Percentiles rank a stretch among this genome's conserved stretches.
phyloP scores from a whole-genome alignment of 30 jellyfish, hydroid and myxozoan genomes.

The Aurelia aurita complex sp. Pacific region DNA sequence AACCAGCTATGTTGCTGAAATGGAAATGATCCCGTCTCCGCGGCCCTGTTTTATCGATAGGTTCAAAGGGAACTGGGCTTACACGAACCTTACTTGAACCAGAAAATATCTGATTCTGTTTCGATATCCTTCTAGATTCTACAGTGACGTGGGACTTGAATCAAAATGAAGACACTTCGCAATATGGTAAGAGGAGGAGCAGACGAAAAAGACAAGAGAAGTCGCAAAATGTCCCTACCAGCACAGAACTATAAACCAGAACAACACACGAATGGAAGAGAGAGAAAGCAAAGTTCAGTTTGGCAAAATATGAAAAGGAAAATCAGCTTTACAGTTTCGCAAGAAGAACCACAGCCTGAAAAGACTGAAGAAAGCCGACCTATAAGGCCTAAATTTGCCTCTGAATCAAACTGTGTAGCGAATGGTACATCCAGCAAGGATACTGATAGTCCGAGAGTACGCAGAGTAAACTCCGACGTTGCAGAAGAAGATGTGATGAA shows the following conservation, averaged over 20 bases:
- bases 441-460: slow-evolving; percentile 15
- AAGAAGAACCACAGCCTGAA: slow-evolving; percentile 10
- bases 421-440: not conserved
- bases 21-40: too few species aligned
- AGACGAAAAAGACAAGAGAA: slow-evolving; percentile 31
- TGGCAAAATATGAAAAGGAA: slow-evolving; percentile 56
- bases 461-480: slow-evolving; percentile 61
- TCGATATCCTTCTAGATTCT: too few species aligned
- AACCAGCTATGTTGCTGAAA: too few species aligned
- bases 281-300: slow-evolving; percentile 7
- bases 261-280: slow-evolving; percentile 3
- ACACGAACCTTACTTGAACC: too few species aligned
- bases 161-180: slow-evolving; percentile 52
- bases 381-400: not conserved
- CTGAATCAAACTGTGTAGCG: not conserved
- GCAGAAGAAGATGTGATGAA: slow-evolving; percentile 57
- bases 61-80: too few species aligned
- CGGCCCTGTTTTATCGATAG: too few species aligned
- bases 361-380: not conserved
- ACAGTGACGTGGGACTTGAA: not conserved
- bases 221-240: slow-evolving; percentile 48
- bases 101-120: too few species aligned
- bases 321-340: slow-evolving; percentile 36
- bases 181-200: slow-evolving; percentile 33
- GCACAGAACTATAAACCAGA: slow-evolving; percentile 31